Conservation (phyloP, 2,797 vertebrate species). For the Sebastes melanostomus region DNA sequence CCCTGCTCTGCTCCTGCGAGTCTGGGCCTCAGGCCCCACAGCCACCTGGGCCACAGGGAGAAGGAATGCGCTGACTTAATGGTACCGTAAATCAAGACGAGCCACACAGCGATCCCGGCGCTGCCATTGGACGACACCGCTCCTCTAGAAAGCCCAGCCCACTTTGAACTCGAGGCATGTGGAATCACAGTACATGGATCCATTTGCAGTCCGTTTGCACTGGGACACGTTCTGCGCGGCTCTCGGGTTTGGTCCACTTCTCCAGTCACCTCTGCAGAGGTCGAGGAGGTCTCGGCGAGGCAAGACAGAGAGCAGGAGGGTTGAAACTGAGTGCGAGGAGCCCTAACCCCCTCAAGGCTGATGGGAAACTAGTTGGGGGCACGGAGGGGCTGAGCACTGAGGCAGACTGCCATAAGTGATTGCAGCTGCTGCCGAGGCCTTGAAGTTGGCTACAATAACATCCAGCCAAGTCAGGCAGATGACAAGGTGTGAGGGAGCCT, state of each 20-base stretch:
- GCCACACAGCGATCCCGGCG: slow-evolving; percentile 67
- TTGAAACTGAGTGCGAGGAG: slow-evolving; percentile 74
- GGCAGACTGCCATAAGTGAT: slow-evolving; percentile 81
- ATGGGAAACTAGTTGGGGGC: slow-evolving; percentile 78
- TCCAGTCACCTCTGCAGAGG: slow-evolving; percentile 71
- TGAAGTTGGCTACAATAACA: slow-evolving; percentile 85
- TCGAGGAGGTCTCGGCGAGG: slow-evolving; percentile 63
- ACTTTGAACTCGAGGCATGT: slow-evolving; percentile 60
- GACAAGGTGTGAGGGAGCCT: slow-evolving; percentile 78
- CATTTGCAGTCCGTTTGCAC: slow-evolving; percentile 46
- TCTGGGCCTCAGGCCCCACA: slow-evolving; percentile 73
- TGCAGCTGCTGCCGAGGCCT: slow-evolving; percentile 83
- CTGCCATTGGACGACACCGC: slow-evolving; percentile 72
- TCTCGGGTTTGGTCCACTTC: slow-evolving; percentile 51
- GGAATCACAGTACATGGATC: slow-evolving; percentile 58
- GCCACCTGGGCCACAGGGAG: slow-evolving; percentile 79
- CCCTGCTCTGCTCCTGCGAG: slow-evolving; percentile 60
- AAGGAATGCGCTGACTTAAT: slow-evolving; percentile 83
- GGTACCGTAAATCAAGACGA: slow-evolving; percentile 82
- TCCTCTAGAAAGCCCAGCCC: slow-evolving; percentile 66
- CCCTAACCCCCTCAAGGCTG: slow-evolving; percentile 73
- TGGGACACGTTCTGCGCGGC: slow-evolving; percentile 33
- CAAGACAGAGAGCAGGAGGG: slow-evolving; percentile 68
- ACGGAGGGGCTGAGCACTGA: slow-evolving; percentile 68
- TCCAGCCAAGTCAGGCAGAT: slow-evolving; percentile 80